Evolutionary conservation across 2,888 invertebrate species (phyloP), one percentile per base, ranked within the genome.

Genomic region (Pasiphila rectangulata): DNA sequence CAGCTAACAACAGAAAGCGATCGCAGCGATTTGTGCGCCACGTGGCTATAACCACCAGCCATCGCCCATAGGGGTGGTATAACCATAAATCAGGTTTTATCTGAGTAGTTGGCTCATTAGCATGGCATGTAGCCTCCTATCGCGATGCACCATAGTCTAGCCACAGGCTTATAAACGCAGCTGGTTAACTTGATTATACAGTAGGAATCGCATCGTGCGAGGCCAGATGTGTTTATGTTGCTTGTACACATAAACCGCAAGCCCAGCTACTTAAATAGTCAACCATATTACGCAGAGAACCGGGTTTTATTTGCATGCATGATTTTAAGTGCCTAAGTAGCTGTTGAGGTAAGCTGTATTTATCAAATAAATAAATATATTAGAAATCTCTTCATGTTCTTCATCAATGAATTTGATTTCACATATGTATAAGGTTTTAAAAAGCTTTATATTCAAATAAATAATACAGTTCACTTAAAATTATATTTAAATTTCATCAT

Each of bases 61-160:
- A 67, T 67, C 63, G n/a, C n/a, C n/a, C n/a, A n/a, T n/a, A n/a
- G 54, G 45, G 44, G 57, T 49, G 59, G 58, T 57, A 67, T 55
- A 57, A 64, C 53, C 56, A 72, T 84, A 81, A 78, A 83, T 83
- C 70, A 72, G 67, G 66, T 70, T 75, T 80, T 80, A 83, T 83
- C 82, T 69, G 74, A 71, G 71, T 67, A 66, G 56, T 58, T 68
- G 70, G 72, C 77, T 83, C 83, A 83, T 83, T 83, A 84, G 74
- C 77, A 65, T 64, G 65, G 67, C 75, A 68, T 72, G 77, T 67
- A 74, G 73, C 68, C 63, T 64, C 60, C 63, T 81, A 81, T 79
- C 79, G 63, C 65, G 73, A 75, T 79, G 67, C 70, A 64, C 45
- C 39, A 36, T 35, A 41, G 41, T 32, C 30, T 54, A 52, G 59